Base-by-base conservation (phyloP, 2,888 invertebrate genomes). In the Taphrorychus bicolor region DNA sequence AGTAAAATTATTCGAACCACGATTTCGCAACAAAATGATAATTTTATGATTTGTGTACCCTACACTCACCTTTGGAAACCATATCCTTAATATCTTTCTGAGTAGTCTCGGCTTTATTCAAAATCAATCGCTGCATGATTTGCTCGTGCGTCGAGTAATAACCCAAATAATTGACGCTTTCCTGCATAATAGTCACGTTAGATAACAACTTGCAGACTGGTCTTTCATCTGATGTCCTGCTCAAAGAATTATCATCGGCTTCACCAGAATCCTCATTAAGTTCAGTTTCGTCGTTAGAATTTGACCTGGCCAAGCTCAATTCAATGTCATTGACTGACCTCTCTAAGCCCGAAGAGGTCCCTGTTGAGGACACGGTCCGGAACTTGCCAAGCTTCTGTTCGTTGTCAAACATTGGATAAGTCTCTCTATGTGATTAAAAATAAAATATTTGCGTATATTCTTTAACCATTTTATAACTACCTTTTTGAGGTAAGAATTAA, bases 91-190 rank as follows among this genome's bases (percentile, higher is more conserved):
- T 87, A 71, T 86, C 85, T 49, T 82, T 82, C 52, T 85, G 84
- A 0, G 87, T 87, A 2, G 83, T 82, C 18, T 81, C 78, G 0
- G 87, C 87, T 76, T 88, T 87, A 24, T 87, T 85, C 73, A 84
- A 79, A 61, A 88, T 87, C 64, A 87, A 78, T 73, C 86, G 85
- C 71, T 88, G 87, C 87, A 89, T 88, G 9, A 86, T 77, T 76
- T 88, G 87, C 73, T 89, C 89, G 73, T 89, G 89, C 0, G 87
- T 87, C 0, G 89, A 89, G 78, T 88, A 89, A 75, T 89, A 90
- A 5, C 89, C 90, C 52, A 90, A 81, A 80, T 91, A 91, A 80
- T 89, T 88, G 11, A 90, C 87, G 7, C 85, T 85, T 77, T 89
- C 89, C 73, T 86, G 86, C 66, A 86, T 85, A 71, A 84, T 81